Evolutionary conservation across 2,797 vertebrate genomes (phyloP), one percentile per base, ranked within the genome.

Genomic region (Alexandromys oeconomus): DNA sequence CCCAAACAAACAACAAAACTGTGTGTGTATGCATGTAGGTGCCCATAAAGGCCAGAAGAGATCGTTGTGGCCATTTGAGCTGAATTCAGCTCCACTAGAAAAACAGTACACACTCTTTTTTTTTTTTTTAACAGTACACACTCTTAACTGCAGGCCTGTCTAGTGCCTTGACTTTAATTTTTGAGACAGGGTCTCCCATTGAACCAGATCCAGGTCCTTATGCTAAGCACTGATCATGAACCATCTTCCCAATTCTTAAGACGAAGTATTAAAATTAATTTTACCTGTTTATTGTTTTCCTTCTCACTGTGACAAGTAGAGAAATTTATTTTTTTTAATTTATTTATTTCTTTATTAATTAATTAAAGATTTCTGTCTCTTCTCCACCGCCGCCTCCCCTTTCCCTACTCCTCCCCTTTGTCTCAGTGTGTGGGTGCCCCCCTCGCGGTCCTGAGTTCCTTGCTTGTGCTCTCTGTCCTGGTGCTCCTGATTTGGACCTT

Each of bases 211-310:
- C 54, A 46, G 69, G 37, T 59, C 37, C 27, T 43, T 59, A 43
- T 23, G 17, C 86, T 13, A 73, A 40, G 5, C 5, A 12, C n/a
- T 43, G 19, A n/a, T 34, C 15, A 21, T 21, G 25, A 87, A 11
- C 67, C 27, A 23, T 87, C 86, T 57, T 37, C 23, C 8, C 25
- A 29, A 51, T 54, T 43, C 65, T 69, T 89, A 46, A 79, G 92
- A 87, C 29, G 6, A 65, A 91, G 37, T 48, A 54, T 91, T 80
- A 85, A 90, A 85, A 67, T 90, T 90, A 80, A 94, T 73, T 79
- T 93, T 63, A 61, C 37, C 74, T 82, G 73, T 91, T 88, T 86
- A 43, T 59, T 74, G 34, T 43, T 21, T 6, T 74, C 76, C 43
- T 77, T 73, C 82, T 46, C 31, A 37, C 19, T 19, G 29, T n/a